Conservation (phyloP, 1,140 invertebrate species). For the Drosophila arizonae region DNA sequence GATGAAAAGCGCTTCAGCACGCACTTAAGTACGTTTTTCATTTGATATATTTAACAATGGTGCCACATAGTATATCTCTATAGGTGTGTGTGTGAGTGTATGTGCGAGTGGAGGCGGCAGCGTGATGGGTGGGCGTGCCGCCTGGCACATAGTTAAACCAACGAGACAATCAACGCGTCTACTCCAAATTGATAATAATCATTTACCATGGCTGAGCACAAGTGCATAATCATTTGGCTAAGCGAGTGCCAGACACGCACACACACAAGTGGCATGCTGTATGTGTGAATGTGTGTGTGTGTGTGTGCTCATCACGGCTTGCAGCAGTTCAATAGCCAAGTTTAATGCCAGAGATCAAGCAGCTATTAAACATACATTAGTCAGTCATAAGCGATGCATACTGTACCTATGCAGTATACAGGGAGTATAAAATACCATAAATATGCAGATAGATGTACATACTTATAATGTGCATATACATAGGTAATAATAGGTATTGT, state of each 20-base stretch:
- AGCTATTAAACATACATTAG: not conserved
- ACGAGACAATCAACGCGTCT: conserved; percentile 37
- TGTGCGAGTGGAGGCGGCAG: not conserved
- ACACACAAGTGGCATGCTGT: conserved; percentile 2
- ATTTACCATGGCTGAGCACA: conserved; percentile 10
- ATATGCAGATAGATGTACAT: too few relatives aligned
- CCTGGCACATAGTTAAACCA: not conserved
- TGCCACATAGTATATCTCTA: not conserved
- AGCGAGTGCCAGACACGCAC: not conserved
- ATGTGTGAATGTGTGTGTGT: conserved; percentile 4
- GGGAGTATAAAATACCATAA: too few relatives aligned
- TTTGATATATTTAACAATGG: conserved; percentile 57
- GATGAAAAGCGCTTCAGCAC: conserved; percentile 61
- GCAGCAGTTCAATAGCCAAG: conserved; percentile 4
- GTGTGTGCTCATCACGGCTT: not conserved
- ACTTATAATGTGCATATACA: too few relatives aligned
- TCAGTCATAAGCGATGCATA: not conserved
- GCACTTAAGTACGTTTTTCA: conserved; percentile 62
- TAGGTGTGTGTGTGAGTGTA: not conserved
- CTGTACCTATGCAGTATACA: too few relatives aligned
- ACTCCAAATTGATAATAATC: conserved; percentile 39
- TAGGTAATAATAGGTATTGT: too few relatives aligned
- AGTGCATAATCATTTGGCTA: conserved; percentile 17
- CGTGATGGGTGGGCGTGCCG: not conserved
- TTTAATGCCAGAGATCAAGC: not conserved